Percentiles rank a stretch among this genome's conserved stretches.
Evolutionary conservation across 2,888 invertebrate species (phyloP).

Genomic region (Herminia tarsipennalis): DNA sequence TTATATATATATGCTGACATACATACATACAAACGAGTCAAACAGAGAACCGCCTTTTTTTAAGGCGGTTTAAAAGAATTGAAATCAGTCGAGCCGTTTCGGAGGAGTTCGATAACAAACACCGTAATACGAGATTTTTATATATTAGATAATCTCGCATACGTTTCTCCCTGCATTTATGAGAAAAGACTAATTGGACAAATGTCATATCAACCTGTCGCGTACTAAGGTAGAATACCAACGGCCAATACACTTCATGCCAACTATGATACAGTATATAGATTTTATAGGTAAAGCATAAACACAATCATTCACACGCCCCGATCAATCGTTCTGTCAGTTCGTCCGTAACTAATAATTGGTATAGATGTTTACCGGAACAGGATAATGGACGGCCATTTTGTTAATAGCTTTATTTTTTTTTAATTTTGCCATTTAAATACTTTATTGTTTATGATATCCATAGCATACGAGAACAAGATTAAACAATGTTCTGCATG

Average conservation of each 20-base stretch:
- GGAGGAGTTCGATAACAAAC: no score
- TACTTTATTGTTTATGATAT: neutral
- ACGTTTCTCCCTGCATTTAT: no score
- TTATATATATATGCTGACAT: no score
- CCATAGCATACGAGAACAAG: no score
- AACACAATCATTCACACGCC: slow-evolving; percentile 71
- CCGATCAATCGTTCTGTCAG: slow-evolving; percentile 68
- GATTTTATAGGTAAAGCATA: slow-evolving; percentile 54
- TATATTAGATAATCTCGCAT: no score
- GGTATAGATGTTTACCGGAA: slow-evolving; percentile 37
- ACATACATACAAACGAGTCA: no score
- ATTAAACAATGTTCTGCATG: no score
- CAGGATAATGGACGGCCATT: slow-evolving; percentile 30
- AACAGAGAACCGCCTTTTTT: no score
- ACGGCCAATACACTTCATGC: slow-evolving; percentile 41
- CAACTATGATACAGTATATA: slow-evolving; percentile 34
- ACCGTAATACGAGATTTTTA: no score
- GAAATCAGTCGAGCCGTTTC: no score
- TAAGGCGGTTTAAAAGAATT: no score
- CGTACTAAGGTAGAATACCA: neutral
- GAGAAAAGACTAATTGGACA: neutral
- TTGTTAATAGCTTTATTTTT: slow-evolving; percentile 21
- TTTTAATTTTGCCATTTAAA: slow-evolving; percentile 4
- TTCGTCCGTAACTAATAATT: slow-evolving; percentile 35
- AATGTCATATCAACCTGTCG: no score